Base-by-base conservation (phyloP, 1,140 invertebrate genomes). In the Anastrepha obliqua region DNA sequence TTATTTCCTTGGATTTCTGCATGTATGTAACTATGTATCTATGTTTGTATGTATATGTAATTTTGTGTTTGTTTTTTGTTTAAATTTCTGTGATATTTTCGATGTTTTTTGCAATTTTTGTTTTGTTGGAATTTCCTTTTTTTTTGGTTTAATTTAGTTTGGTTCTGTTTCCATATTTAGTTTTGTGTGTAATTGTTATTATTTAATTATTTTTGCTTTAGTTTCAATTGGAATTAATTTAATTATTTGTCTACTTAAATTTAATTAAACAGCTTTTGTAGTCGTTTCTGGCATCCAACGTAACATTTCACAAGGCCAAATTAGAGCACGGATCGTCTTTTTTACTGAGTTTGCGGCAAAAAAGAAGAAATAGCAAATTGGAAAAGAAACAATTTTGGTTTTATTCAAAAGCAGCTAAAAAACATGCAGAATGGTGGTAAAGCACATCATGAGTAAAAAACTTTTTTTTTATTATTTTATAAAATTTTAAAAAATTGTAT, bases 251-350 rank as follows among this genome's bases (percentile, higher is more conserved):
- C 92, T 92, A 92, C 91, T 93, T 91, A 92, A 91, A 92, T 89
- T 91, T 91, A 92, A 92, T 90, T 91, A 93, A 92, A 93, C 91
- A 92, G 91, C 91, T 90, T 93, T 93, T 92, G 92, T 92, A 90
- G 92, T 93, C 91, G 91, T 91, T 91, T 93, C 92, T 93, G 92
- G 92, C 91, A 93, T 92, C 91, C 92, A 93, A 93, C 92, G 91
- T 90, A 93, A 93, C 89, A 93, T 90, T 92, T 91, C 90, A 91
- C 91, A 93, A 92, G 91, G 92, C 92, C 91, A 92, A 93, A 90
- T 90, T 92, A 91, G 91, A 90, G 91, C 91, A 92, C 91, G 90
- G 88, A 92, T 90, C 92, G 91, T 93, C 91, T 89, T 91, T 93
- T 92, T 92, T 88, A 93, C 92, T 93, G 87, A 88, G 74, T 86